Conservation (phyloP, 2,113 vertebrate species). For the Apodemus speciosus region DNA sequence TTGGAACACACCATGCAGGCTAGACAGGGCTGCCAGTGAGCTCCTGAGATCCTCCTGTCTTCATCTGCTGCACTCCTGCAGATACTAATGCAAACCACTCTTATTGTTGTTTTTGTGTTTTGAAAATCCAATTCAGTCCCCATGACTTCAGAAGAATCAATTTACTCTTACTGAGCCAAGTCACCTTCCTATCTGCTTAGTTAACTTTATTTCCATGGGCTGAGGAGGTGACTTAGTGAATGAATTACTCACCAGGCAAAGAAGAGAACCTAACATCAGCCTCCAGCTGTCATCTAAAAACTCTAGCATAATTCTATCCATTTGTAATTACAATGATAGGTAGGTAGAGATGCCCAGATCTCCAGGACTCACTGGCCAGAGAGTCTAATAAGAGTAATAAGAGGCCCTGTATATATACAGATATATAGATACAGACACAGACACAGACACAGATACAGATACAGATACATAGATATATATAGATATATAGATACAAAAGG, state of each 20-base stretch:
- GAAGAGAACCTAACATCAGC: too few relatives aligned
- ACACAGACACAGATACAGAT: too few relatives aligned
- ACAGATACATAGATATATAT: too few relatives aligned
- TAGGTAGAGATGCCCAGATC: neutral
- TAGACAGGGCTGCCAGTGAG: neutral
- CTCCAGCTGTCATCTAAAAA: neutral
- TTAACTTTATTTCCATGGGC: neutral
- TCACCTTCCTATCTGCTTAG: neutral
- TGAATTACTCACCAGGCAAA: neutral
- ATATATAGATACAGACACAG: too few relatives aligned
- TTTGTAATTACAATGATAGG: neutral
- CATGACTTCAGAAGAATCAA: fast-evolving
- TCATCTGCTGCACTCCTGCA: neutral
- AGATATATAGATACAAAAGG: too few relatives aligned
- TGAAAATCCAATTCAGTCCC: neutral
- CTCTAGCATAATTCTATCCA: too few relatives aligned
- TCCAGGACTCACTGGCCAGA: neutral
- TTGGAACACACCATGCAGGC: too few relatives aligned
- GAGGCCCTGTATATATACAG: too few relatives aligned
- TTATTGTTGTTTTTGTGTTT: neutral
- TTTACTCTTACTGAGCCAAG: too few relatives aligned
- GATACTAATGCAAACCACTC: neutral
- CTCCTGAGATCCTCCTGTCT: too few relatives aligned
- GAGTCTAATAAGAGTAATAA: neutral
- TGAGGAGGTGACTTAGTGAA: too few relatives aligned